A percentile compares a stretch with the other conserved stretches of the same genome.
Conservation (phyloP, 2,113 vertebrate genomes). For the Ciconia maguari region DNA sequence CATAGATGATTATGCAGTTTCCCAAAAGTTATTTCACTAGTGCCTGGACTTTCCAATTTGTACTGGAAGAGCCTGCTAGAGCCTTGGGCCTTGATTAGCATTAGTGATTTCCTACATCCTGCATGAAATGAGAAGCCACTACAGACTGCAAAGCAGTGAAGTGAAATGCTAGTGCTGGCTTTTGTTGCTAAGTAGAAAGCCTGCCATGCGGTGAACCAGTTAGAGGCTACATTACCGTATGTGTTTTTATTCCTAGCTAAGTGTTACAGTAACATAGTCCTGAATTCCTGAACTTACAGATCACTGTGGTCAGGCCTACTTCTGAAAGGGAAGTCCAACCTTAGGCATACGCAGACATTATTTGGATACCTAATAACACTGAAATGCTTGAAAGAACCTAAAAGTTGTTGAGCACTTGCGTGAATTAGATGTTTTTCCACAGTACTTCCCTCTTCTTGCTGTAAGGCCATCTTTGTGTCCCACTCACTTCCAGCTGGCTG, state of each 20-base stretch:
- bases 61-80: background rate
- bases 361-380: background rate
- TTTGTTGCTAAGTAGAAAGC: background rate
- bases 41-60: background rate
- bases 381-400: background rate
- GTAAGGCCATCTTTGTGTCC: background rate
- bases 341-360: background rate
- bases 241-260: background rate
- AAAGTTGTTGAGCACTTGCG: background rate
- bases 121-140: background rate
- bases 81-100: background rate
- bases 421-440: background rate
- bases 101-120: background rate
- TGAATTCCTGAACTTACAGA: background rate
- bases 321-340: background rate
- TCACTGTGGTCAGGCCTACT: background rate
- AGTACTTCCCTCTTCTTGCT: background rate
- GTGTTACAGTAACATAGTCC: background rate
- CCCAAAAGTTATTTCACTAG: background rate
- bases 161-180: background rate
- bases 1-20: background rate
- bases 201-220: background rate
- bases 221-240: background rate
- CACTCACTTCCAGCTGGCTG: background rate
- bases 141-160: background rate